Conservation (phyloP, 2,888 invertebrate genomes). For the Ceramica pisi region DNA sequence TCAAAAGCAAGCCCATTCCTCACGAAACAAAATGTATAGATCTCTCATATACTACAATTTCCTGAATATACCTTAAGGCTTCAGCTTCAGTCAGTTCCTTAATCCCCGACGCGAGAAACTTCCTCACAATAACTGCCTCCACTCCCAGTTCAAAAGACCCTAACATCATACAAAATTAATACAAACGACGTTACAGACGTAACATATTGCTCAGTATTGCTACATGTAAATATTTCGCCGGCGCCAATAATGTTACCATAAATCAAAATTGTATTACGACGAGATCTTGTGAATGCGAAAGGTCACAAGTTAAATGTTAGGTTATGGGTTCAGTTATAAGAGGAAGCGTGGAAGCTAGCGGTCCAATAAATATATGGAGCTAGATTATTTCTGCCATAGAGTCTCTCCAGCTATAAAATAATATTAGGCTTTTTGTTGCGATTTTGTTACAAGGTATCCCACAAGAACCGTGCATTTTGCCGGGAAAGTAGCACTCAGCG, state of each 20-base stretch:
- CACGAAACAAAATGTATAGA: no score
- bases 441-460: no score
- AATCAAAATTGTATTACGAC: slow-evolving; percentile 93
- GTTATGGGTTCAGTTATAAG: neutral
- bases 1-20: no score
- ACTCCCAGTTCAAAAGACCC: slow-evolving; percentile 9
- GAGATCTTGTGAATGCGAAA: slow-evolving; percentile 68
- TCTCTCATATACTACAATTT: no score
- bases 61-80: neutral
- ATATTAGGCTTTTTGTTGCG: no score
- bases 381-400: neutral
- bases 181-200: slow-evolving; percentile 45
- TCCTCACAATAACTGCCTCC: slow-evolving; percentile 17
- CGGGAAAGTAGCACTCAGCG: no score
- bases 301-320: slow-evolving; percentile 23
- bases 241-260: slow-evolving; percentile 90
- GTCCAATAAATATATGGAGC: neutral
- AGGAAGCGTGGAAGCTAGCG: neutral
- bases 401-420: no score
- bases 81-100: neutral
- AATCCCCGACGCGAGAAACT: neutral
- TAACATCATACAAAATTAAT: slow-evolving; percentile 44
- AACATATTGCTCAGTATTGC: slow-evolving; percentile 50
- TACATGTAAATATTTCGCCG: slow-evolving; percentile 51
- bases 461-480: no score